A percentile compares a stretch with the other conserved stretches of the same genome.
Evolutionary conservation across 1,140 invertebrate genomes (phyloP).

Genomic region (Chlorops oryzae): DNA sequence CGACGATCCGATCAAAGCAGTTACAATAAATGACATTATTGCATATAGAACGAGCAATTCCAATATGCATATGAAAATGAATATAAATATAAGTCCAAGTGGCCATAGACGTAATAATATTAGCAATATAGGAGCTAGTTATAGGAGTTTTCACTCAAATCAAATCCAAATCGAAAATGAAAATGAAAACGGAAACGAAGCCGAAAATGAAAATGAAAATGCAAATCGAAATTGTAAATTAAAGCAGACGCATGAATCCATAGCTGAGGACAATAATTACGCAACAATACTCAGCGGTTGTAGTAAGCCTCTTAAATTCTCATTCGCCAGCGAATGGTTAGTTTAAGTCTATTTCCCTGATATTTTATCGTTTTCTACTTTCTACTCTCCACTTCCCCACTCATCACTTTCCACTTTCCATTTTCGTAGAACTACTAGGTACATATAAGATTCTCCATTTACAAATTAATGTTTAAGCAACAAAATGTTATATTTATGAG

Average conservation of each 20-base stretch:
- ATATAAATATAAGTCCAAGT: too few species aligned
- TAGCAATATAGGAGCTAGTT: too few species aligned
- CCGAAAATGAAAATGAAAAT: too few species aligned
- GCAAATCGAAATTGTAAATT: conserved; percentile 13
- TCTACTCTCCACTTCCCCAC: conserved; percentile 5
- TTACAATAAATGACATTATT: not conserved
- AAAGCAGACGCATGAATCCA: conserved; percentile 23
- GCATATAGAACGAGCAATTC: too few species aligned
- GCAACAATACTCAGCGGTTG: conserved; percentile 38
- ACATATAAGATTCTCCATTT: conserved; percentile 14
- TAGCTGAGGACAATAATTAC: conserved; percentile 45
- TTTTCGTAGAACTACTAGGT: conserved; percentile 1
- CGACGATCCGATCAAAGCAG: conserved; percentile 4
- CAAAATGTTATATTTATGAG: conserved; percentile 2
- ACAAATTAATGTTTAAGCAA: conserved; percentile 24
- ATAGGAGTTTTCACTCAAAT: too few species aligned
- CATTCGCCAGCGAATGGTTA: conserved; percentile 45
- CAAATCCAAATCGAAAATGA: too few species aligned
- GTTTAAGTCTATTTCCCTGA: conserved; percentile 21
- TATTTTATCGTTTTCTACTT: not conserved
- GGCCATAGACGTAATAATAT: too few species aligned
- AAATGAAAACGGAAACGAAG: too few species aligned
- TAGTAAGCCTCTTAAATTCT: conserved; percentile 43
- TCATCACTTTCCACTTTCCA: not conserved
- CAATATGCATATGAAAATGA: too few species aligned